Conservation (phyloP, 53 echinoderm and acorn worm genomes). For the Echinometra lucunter region DNA sequence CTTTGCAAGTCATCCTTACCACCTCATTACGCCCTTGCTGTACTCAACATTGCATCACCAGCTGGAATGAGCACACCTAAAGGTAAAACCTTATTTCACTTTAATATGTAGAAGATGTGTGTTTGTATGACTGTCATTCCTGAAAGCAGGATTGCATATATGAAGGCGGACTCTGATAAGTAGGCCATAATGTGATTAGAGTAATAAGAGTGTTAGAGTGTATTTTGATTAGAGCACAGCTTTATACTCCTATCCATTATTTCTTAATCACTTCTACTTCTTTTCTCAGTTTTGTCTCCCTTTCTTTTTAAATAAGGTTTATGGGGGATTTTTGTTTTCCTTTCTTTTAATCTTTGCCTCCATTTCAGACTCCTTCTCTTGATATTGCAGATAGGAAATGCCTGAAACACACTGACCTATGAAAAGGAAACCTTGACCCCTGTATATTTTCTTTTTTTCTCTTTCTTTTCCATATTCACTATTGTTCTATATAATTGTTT, state of each 20-base stretch:
- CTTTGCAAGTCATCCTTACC: slow-evolving; percentile 95
- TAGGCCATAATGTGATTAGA: too few relatives aligned
- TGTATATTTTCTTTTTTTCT: not conserved
- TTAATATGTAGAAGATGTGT: not conserved
- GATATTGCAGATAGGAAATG: not conserved
- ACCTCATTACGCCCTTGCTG: slow-evolving; percentile 94
- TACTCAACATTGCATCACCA: slow-evolving; percentile 92
- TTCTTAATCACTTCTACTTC: not conserved
- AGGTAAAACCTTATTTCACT: slow-evolving; percentile 62
- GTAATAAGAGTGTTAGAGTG: too few relatives aligned
- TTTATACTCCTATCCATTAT: too few relatives aligned
- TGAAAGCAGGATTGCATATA: not conserved
- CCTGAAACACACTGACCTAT: too few relatives aligned
- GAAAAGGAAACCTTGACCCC: not conserved
- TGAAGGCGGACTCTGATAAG: too few relatives aligned
- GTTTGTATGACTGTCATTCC: not conserved
- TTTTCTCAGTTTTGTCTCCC: not conserved
- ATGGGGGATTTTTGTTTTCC: not conserved
- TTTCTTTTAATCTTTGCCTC: not conserved
- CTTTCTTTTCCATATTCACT: not conserved
- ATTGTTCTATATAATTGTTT: too few relatives aligned
- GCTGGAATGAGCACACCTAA: slow-evolving; percentile 74
- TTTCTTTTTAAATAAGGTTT: not conserved
- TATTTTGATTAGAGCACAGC: too few relatives aligned
- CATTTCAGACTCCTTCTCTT: not conserved